Percentiles rank a stretch among this genome's conserved stretches.
Conservation (phyloP, 1,140 invertebrate genomes). For the Calliopsis andreniformis region DNA sequence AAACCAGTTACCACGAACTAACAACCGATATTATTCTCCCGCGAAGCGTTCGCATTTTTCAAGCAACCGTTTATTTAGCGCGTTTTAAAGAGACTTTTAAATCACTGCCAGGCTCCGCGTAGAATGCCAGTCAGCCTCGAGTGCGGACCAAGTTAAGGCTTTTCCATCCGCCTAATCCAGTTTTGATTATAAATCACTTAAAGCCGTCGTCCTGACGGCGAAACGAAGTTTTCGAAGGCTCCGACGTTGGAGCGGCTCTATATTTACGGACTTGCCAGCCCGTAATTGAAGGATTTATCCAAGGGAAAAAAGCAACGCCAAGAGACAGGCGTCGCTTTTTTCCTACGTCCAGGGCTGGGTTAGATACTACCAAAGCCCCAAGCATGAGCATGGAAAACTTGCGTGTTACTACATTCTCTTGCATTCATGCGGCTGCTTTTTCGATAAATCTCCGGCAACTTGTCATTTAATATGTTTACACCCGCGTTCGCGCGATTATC, state of each 20-base stretch:
- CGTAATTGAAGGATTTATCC: constrained; percentile 66
- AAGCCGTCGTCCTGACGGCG: constrained; percentile 60
- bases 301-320: constrained; percentile 21
- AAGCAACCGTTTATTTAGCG: constrained; percentile 37
- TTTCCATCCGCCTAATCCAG: constrained; percentile 66
- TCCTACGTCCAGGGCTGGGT: no score
- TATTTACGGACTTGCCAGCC: constrained; percentile 52
- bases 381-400: not conserved
- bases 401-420: not conserved
- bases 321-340: constrained; percentile 23
- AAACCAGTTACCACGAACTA: not conserved
- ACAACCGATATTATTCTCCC: not conserved
- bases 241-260: constrained; percentile 29
- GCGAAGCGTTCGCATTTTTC: constrained; percentile 29
- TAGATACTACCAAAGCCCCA: no score
- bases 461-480: constrained; percentile 5
- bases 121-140: constrained; percentile 26
- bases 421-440: not conserved
- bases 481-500: constrained; percentile 12
- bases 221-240: constrained; percentile 65
- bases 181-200: constrained; percentile 70
- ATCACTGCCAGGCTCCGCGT: constrained; percentile 43
- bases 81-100: constrained; percentile 61
- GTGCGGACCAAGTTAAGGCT: constrained; percentile 60
- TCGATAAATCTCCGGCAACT: not conserved